Conservation (phyloP, 2,888 invertebrate species). For the Cancer borealis region DNA sequence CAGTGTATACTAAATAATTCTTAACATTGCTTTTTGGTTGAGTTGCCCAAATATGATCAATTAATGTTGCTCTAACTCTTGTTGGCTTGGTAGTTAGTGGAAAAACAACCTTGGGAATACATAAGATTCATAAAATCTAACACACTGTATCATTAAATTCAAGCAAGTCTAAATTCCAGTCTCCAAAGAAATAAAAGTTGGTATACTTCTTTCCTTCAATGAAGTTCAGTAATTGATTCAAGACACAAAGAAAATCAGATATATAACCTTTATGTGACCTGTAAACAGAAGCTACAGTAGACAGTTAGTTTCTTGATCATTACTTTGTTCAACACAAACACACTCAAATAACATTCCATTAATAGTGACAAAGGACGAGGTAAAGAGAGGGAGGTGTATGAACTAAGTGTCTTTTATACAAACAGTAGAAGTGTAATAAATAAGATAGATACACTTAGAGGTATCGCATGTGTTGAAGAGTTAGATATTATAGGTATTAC, state of each 20-base stretch:
- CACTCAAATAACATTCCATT: background rate
- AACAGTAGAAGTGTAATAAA: too few relatives aligned
- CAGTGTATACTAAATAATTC: background rate
- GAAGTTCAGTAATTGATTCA: background rate
- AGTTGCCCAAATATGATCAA: background rate
- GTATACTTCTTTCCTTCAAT: background rate
- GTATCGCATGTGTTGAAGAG: too few relatives aligned
- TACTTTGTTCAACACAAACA: background rate
- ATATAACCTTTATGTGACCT: background rate
- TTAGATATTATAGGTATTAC: too few relatives aligned
- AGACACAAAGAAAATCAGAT: background rate
- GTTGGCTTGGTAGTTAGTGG: slow-evolving; percentile 20
- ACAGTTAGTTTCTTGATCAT: background rate
- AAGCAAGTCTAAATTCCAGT: slow-evolving; percentile 1
- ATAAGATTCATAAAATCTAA: background rate
- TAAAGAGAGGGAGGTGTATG: too few relatives aligned
- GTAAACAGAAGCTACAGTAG: background rate
- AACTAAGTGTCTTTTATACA: too few relatives aligned
- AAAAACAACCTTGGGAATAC: background rate
- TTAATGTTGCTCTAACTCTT: background rate
- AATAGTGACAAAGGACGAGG: too few relatives aligned
- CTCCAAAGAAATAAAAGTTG: background rate
- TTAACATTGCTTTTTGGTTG: background rate
- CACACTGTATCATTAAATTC: slow-evolving; percentile 20
- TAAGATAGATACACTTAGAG: too few relatives aligned